These are phyloP conservation scores for Drosophila ohnishii DNA, from an alignment of 1,140 invertebrate species.

Conservation along the genomic window DNA sequence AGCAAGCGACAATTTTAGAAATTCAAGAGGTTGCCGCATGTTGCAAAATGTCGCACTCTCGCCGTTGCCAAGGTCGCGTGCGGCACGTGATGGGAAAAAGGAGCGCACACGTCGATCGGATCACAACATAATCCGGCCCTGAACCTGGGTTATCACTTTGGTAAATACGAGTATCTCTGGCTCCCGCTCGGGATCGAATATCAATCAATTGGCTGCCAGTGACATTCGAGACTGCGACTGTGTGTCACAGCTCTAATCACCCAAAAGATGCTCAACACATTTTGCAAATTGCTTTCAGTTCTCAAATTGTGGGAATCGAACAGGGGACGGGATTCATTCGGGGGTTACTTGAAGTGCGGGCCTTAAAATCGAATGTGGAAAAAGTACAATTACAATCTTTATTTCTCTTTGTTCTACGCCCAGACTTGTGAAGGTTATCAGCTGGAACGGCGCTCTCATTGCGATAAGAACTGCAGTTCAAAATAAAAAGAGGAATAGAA, in stretches of 20 bases:
- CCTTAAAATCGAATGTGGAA: conserved; percentile 16
- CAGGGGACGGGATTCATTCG: background rate
- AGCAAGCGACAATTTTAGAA: conserved; percentile 61
- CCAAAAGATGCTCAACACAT: conserved; percentile 67
- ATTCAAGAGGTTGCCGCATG: conserved; percentile 74
- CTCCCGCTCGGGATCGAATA: conserved; percentile 55
- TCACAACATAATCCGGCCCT: conserved; percentile 77
- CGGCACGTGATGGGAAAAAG: conserved; percentile 77
- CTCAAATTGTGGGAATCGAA: conserved; percentile 52
- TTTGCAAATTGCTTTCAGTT: conserved; percentile 60
- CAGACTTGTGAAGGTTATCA: conserved; percentile 65
- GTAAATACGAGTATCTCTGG: conserved; percentile 54
- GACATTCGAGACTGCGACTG: conserved; percentile 34
- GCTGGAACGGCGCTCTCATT: conserved; percentile 13
- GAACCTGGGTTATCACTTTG: conserved; percentile 68
- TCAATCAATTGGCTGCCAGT: conserved; percentile 69
- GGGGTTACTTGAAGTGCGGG: conserved; percentile 39
- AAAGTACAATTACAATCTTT: conserved; percentile 42
- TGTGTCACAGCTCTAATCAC: conserved; percentile 35
- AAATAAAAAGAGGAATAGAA: conserved; percentile 2
- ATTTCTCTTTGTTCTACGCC: conserved; percentile 33
- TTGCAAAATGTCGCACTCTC: conserved; percentile 74
- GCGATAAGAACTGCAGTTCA: conserved; percentile 47
- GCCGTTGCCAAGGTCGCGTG: conserved; percentile 58
- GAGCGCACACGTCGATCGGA: conserved; percentile 69